phyloP scores from a whole-genome alignment of 2,888 invertebrate species.

The Gandaritis pyraliata region DNA sequence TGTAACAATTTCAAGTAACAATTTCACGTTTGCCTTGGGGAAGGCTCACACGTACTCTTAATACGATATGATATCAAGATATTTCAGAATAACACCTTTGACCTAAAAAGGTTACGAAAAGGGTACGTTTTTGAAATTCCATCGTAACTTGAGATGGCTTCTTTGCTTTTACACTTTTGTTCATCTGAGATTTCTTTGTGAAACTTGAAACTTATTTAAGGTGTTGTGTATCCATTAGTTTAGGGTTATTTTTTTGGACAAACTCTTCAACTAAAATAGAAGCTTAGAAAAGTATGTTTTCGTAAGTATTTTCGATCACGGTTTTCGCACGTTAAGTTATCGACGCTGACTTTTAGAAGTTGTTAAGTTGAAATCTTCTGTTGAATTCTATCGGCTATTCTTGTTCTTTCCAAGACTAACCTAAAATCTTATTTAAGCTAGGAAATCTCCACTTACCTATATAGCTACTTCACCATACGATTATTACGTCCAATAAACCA shows the following conservation, averaged over 20 bases:
- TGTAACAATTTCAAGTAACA: slow-evolving; percentile 37
- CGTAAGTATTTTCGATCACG: no score
- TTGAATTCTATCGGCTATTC: no score
- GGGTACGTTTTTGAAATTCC: neutral
- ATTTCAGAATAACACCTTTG: slow-evolving; percentile 23
- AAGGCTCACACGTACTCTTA: slow-evolving; percentile 30
- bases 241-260: neutral
- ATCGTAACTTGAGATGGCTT: neutral
- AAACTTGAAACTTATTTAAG: neutral
- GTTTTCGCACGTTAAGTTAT: no score
- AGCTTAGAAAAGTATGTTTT: no score
- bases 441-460: no score
- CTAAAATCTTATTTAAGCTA: no score
- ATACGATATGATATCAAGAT: slow-evolving; percentile 34
- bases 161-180: slow-evolving; percentile 3
- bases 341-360: no score
- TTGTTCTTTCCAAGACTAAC: no score
- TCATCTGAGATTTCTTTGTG: neutral
- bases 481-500: no score
- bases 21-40: slow-evolving; percentile 28
- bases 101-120: slow-evolving; percentile 36
- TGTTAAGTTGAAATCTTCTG: no score
- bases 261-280: neutral
- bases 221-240: neutral
- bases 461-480: no score